These are phyloP conservation scores for Sarcophaga caerulescens DNA, from an alignment of 2,888 invertebrate genomes.

Conservation along the genomic window DNA sequence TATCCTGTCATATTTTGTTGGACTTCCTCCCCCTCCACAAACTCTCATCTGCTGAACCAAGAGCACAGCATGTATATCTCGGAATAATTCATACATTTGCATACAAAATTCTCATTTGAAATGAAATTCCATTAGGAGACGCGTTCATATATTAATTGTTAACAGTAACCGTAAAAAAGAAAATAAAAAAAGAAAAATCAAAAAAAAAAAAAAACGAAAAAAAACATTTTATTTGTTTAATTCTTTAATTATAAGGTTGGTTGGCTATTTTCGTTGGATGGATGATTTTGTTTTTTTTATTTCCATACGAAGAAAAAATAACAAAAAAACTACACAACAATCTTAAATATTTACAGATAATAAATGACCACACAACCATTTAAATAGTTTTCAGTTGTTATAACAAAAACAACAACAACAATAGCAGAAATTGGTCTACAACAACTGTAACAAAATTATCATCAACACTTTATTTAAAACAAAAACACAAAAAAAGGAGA, in stretches of 20 bases:
- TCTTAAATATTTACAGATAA: slow-evolving; percentile 42
- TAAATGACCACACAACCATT: slow-evolving; percentile 58
- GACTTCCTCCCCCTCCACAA: background rate
- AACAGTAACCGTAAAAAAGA: no score
- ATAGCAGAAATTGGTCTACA: background rate
- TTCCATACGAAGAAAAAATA: slow-evolving; percentile 1
- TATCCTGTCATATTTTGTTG: background rate
- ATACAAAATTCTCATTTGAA: background rate
- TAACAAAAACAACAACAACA: slow-evolving; percentile 25
- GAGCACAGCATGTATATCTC: no score
- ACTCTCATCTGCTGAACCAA: no score
- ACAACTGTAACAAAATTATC: slow-evolving; percentile 44
- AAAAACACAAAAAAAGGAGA: background rate
- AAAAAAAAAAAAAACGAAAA: no score
- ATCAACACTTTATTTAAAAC: slow-evolving; percentile 27
- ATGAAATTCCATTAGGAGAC: slow-evolving; percentile 19
- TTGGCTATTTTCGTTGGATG: slow-evolving; percentile 7
- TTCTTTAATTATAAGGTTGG: slow-evolving; percentile 61
- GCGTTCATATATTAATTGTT: slow-evolving; percentile 21
- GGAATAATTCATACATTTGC: no score
- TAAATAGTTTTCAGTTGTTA: slow-evolving; percentile 45
- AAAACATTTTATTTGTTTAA: slow-evolving; percentile 39
- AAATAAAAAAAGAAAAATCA: no score
- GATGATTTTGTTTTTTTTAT: background rate
- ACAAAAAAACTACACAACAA: background rate